Conservation (phyloP, 1,140 invertebrate genomes). For the Lepidostoma basale region DNA sequence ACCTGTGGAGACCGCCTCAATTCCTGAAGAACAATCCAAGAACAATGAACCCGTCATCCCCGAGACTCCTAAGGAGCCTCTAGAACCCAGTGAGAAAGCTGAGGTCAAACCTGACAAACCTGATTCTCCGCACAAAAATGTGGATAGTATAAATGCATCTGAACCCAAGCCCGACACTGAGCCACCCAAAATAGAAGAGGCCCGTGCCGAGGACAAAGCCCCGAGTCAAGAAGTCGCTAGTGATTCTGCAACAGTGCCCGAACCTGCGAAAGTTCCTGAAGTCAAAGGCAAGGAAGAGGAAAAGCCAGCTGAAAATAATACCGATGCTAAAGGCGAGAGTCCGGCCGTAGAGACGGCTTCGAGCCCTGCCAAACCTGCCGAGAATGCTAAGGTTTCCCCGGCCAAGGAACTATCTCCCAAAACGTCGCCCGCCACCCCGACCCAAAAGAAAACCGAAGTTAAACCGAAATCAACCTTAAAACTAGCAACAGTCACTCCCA, state of each 20-base stretch:
- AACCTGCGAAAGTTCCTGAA: background rate
- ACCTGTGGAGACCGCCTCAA: background rate
- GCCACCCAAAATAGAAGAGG: background rate
- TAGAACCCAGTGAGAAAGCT: slow-evolving; percentile 44
- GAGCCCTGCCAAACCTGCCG: slow-evolving; percentile 24
- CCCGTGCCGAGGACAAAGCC: slow-evolving; percentile 41
- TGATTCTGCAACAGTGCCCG: background rate
- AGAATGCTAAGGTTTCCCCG: background rate
- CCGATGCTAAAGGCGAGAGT: slow-evolving; percentile 42
- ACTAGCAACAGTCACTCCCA: slow-evolving; percentile 60
- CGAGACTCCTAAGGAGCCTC: slow-evolving; percentile 54
- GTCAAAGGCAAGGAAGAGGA: background rate
- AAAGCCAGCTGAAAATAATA: slow-evolving; percentile 45
- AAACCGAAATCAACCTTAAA: slow-evolving; percentile 60
- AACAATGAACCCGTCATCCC: slow-evolving; percentile 55
- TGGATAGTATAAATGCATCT: slow-evolving; percentile 22
- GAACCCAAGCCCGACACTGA: background rate
- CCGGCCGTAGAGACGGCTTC: background rate
- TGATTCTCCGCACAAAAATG: slow-evolving; percentile 11
- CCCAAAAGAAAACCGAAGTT: slow-evolving; percentile 40
- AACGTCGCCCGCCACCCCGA: background rate
- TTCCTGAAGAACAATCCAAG: slow-evolving; percentile 16
- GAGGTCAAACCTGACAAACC: background rate
- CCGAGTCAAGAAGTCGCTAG: background rate
- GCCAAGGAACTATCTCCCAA: background rate